Base-by-base conservation (phyloP, 2,888 invertebrate species). In the Byasa hedistus region DNA sequence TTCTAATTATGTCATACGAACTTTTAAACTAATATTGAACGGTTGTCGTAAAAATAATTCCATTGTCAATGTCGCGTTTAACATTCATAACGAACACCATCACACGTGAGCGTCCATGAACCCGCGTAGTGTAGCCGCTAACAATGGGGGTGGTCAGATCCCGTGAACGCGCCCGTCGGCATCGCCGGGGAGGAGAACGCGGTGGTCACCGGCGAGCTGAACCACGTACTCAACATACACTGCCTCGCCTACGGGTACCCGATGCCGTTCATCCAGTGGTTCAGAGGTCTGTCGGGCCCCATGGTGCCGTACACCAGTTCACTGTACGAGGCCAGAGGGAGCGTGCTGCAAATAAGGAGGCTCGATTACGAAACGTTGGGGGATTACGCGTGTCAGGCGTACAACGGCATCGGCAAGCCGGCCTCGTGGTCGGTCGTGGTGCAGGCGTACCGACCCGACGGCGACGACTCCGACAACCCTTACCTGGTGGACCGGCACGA, bases 301-400 rank as follows among this genome's bases (percentile, higher is more conserved):
- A 94, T 96, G 93, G 92, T 98, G 69, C 96, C 97, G 0, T 89
- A 95, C 72, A 93, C 93, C 73, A 94, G 94, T 69, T 89, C 92
- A 21, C 87, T 93, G 63, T 96, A 94, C 81, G 95, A 96, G 80
- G 95, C 96, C 70, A 93, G 94, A 69, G 96, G 95, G 75, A 95
- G 94, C 83, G 94, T 96, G 1, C 91, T 98, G 57, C 92, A 94
- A 68, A 96, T 98, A 77, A 92, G 94, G 63, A 89, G 93, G 1
- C 94, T 98, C 19, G 92, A 94, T 48, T 77, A 95, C 23, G 93
- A 94, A 8, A 96, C 96, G 76, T 93, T 97, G 63, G 98, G 98
- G 5, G 93, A 95, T 61, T 98, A 98, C 87, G 95, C 95, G 8
- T 98, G 98, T 80, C 96, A 96, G 78, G 98, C 97, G 5, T 98